Conservation (phyloP, 2,797 vertebrate genomes). For the Gobio occitaniae region DNA sequence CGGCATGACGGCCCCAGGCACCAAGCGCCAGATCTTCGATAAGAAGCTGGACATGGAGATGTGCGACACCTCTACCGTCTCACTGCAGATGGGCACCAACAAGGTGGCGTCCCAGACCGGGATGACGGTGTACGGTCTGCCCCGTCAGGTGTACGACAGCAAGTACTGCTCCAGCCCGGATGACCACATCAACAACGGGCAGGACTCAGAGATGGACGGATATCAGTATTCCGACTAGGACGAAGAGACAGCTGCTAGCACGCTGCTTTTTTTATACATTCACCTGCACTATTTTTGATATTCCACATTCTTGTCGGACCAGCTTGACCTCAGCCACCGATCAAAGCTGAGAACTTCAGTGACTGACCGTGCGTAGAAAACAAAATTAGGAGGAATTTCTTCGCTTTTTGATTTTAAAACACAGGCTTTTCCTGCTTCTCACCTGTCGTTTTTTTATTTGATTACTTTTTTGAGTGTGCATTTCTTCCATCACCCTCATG, state of each 20-base stretch:
- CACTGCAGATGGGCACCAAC: slow-evolving; percentile 97
- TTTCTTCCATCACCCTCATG: slow-evolving; percentile 37
- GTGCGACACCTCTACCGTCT: slow-evolving; percentile 88
- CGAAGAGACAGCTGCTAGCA: slow-evolving; percentile 3
- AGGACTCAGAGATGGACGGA: slow-evolving; percentile 80
- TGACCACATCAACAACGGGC: slow-evolving; percentile 74
- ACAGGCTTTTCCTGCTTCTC: slow-evolving; percentile 52
- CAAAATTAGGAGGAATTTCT: slow-evolving; percentile 24
- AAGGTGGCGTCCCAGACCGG: slow-evolving; percentile 92
- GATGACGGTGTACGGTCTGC: slow-evolving; percentile 93
- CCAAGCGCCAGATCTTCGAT: slow-evolving; percentile 94
- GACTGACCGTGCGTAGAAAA: slow-evolving; percentile 20
- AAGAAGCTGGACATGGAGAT: slow-evolving; percentile 90
- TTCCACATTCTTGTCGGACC: slow-evolving; percentile 39
- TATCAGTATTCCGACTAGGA: slow-evolving; percentile 86
- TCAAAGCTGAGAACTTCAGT: slow-evolving; percentile 32
- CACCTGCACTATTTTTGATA: slow-evolving; percentile 29
- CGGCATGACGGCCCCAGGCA: slow-evolving; percentile 94
- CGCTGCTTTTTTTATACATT: slow-evolving; percentile 31
- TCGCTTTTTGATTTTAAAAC: slow-evolving; percentile 16
- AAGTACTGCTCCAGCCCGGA: slow-evolving; percentile 88
- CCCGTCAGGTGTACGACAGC: slow-evolving; percentile 92
- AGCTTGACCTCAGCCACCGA: slow-evolving; percentile 30
- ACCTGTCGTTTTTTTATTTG: slow-evolving; percentile 2
- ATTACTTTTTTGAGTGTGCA: slow-evolving; percentile 28